Conservation (phyloP, 2,797 vertebrate species). For the Crocidura indochinensis region DNA sequence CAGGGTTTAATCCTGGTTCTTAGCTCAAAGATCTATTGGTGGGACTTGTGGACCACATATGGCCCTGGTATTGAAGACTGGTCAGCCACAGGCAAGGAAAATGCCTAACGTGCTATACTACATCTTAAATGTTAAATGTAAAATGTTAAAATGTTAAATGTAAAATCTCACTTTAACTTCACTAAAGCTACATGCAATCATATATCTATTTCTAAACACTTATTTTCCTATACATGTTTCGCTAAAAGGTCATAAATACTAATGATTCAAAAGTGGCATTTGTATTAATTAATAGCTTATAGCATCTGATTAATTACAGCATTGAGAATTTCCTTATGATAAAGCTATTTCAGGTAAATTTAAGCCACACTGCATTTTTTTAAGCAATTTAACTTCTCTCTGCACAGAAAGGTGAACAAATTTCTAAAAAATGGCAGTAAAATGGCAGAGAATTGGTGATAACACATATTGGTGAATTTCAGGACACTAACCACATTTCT, state of each 20-base stretch:
- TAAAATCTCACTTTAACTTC: neutral
- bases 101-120: neutral
- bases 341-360: neutral
- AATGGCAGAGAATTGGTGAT: neutral
- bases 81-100: neutral
- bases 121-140: neutral
- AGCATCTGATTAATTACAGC: neutral
- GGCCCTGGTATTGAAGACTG: neutral
- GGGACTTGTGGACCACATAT: neutral
- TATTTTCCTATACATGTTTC: neutral
- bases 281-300: neutral
- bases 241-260: neutral
- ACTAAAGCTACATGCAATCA: conserved; percentile 3
- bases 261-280: neutral
- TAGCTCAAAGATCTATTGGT: neutral
- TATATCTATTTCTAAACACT: neutral
- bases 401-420: neutral
- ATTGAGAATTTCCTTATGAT: neutral
- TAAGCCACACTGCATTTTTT: neutral
- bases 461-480: neutral
- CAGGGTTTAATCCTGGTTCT: neutral
- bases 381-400: neutral
- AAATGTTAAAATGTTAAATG: neutral
- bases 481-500: neutral
- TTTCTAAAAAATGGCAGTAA: neutral